Conservation (phyloP, 2,888 invertebrate genomes). For the Priocnemis perturbator region DNA sequence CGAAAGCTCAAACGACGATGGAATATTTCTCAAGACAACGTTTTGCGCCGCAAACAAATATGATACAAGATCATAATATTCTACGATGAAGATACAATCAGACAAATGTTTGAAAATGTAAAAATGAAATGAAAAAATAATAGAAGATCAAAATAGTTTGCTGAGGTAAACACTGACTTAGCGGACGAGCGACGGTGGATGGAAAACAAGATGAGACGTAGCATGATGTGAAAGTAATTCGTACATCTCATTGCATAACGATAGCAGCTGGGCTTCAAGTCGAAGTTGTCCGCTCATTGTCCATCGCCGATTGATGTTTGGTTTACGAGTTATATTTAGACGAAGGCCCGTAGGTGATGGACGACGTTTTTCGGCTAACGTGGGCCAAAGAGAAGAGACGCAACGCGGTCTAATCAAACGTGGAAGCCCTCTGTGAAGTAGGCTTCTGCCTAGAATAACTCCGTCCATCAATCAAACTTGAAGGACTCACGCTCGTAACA, state of each 20-base stretch:
- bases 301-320: constrained; percentile 41
- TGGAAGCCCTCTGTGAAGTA: not conserved
- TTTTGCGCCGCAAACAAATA: no score
- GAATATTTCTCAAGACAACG: no score
- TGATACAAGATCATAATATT: no score
- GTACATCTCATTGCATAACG: constrained; percentile 6
- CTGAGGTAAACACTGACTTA: no score
- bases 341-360: constrained; percentile 47
- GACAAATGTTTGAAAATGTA: no score
- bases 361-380: constrained; percentile 31
- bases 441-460: constrained; percentile 32
- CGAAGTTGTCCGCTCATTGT: constrained; percentile 34
- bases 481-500: constrained; percentile 23
- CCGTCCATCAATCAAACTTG: constrained; percentile 31
- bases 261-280: constrained; percentile 7
- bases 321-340: constrained; percentile 50
- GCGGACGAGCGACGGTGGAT: no score
- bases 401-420: constrained; percentile 32
- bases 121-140: no score
- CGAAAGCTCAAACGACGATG: no score
- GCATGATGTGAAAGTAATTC: no score
- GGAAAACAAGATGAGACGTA: no score
- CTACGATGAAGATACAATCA: no score
- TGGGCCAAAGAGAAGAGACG: constrained; percentile 29
- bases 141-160: no score